Evolutionary conservation across 2,888 invertebrate species (phyloP), one percentile per base, ranked within the genome.

Genomic region (Heliconius cydno): DNA sequence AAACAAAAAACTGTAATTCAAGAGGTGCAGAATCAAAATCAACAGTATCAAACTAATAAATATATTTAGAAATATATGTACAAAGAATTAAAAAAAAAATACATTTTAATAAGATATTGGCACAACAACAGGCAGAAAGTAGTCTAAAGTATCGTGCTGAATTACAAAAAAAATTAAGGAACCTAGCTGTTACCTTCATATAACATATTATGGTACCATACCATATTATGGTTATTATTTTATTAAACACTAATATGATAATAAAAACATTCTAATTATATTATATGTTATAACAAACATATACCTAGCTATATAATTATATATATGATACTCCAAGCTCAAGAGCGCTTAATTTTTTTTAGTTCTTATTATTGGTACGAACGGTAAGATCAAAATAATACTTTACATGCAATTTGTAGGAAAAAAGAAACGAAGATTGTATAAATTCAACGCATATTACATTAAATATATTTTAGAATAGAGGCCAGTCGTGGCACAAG

Each of bases 301-400:
- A n/a, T n/a, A 9, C 7, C 5, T 52, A 52, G 15, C 1, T 25
- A 28, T 7, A 66, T 15, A 19, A 19, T 19, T 34, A 67, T 22
- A 38, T 15, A 65, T 38, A 68, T 22, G 19, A 28, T 0, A 30
- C 12, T 19, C 57, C 30, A 19, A 57, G n/a, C 57, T 72, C 30
- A 57, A 57, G 52, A 34, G 57, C 57, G 7, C 72, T 57, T 57
- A 72, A 72, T 57, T 72, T 72, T 52, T 34, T 34, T 72, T 57
- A 72, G 72, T 57, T 72, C 52, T 72, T 72, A 22, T 72, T 72
- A 57, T 72, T 57, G 30, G 72, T 30, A 72, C 3, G 52, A 7
- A 52, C 52, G 3, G 52, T 52, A 57, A 25, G 13, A 72, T 52
- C 19, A 30, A 34, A 72, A 57, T 30, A 13, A 22, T 22, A 72